Evolutionary conservation across 2,888 invertebrate species (phyloP).

Genomic region (Pyrgus malvae): DNA sequence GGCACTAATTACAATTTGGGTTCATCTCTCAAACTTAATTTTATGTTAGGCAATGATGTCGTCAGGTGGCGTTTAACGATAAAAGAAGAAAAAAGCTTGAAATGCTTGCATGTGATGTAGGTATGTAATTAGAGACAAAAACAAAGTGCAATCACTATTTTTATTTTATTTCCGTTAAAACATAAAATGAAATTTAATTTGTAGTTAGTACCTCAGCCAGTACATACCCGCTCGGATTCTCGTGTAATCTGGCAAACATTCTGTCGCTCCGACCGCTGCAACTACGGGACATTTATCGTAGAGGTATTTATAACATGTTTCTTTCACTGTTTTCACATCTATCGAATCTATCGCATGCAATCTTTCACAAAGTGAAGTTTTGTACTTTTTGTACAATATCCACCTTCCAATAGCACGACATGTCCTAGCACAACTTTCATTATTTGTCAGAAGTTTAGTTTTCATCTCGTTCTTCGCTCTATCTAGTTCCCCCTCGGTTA

Average conservation of each 20-base stretch:
- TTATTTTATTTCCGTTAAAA: too few relatives aligned
- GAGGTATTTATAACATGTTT: slow-evolving; percentile 91
- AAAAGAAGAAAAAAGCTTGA: too few relatives aligned
- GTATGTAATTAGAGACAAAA: too few relatives aligned
- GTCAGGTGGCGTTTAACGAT: too few relatives aligned
- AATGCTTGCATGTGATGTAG: too few relatives aligned
- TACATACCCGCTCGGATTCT: slow-evolving; percentile 91
- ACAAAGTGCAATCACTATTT: too few relatives aligned
- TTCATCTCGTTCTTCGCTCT: slow-evolving; percentile 94
- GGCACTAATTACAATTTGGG: too few relatives aligned
- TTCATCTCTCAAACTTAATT: too few relatives aligned
- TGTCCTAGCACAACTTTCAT: slow-evolving; percentile 93
- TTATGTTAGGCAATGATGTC: too few relatives aligned
- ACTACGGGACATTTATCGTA: slow-evolving; percentile 96
- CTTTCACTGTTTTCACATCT: slow-evolving; percentile 86
- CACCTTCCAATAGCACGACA: slow-evolving; percentile 98
- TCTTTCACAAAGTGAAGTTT: slow-evolving; percentile 93
- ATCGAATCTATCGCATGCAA: slow-evolving; percentile 92
- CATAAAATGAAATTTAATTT: neutral
- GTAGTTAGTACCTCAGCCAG: slow-evolving; percentile 79
- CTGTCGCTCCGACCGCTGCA: slow-evolving; percentile 94
- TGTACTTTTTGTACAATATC: slow-evolving; percentile 93
- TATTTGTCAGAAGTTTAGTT: slow-evolving; percentile 93
- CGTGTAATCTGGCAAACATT: slow-evolving; percentile 92
- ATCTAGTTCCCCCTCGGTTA: slow-evolving; percentile 93